phyloP scores from a whole-genome alignment of 2,888 invertebrate genomes.

The Pandemis cinnamomeana region DNA sequence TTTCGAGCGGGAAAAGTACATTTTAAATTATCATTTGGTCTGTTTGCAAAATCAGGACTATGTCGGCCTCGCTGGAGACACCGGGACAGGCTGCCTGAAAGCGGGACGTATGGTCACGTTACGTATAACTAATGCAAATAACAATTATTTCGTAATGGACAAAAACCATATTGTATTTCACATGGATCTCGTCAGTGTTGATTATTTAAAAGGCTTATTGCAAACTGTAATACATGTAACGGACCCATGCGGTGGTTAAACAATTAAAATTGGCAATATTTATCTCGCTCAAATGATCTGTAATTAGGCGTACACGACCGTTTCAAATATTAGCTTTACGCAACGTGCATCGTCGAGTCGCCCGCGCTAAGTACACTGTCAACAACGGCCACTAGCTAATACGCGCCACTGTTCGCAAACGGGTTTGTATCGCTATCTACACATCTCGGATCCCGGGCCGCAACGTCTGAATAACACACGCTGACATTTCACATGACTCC shows the following conservation, averaged over 20 bases:
- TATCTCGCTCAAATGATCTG: conserved; percentile 62
- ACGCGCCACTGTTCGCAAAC: conserved; percentile 56
- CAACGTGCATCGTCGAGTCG: conserved; percentile 56
- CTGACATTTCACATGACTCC: conserved; percentile 73
- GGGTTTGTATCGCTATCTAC: conserved; percentile 58
- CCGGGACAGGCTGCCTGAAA: too few relatives aligned
- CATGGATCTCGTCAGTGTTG: conserved; percentile 13
- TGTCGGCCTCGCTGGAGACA: too few relatives aligned
- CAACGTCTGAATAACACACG: conserved; percentile 55
- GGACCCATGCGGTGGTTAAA: conserved; percentile 42
- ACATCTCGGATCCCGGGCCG: conserved; percentile 53
- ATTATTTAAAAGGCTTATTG: conserved; percentile 31
- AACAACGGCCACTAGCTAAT: conserved; percentile 54
- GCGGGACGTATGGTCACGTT: too few relatives aligned
- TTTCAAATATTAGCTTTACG: conserved; percentile 68
- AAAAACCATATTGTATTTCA: conserved; percentile 30
- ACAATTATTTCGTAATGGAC: conserved; percentile 34
- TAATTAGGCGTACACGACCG: conserved; percentile 61
- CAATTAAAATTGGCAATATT: conserved; percentile 49
- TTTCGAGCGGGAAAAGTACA: too few relatives aligned
- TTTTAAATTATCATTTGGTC: too few relatives aligned
- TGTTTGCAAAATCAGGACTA: too few relatives aligned
- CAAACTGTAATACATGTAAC: conserved; percentile 30
- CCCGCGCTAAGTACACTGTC: conserved; percentile 55
- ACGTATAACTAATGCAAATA: conserved; percentile 7